Percentiles rank a stretch among this genome's conserved stretches.
Evolutionary conservation across 2,113 vertebrate genomes (phyloP).

Genomic region (Morone saxatilis): DNA sequence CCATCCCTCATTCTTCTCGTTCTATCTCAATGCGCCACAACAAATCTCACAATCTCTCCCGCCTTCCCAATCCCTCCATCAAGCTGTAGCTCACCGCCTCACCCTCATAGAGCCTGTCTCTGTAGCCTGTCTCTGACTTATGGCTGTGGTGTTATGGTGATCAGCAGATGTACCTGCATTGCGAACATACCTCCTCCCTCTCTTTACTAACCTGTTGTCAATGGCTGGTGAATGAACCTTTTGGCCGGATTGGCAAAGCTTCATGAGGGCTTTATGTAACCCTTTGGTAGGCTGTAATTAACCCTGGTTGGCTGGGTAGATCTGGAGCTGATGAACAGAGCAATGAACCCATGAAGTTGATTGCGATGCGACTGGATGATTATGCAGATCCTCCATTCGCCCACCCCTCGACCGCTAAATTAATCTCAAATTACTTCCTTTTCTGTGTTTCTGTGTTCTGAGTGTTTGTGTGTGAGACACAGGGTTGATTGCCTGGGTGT

Average conservation of each 20-base stretch:
- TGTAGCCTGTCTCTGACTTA: slow-evolving; percentile 37
- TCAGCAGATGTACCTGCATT: slow-evolving; percentile 40
- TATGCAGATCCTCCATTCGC: slow-evolving; percentile 32
- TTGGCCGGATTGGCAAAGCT: slow-evolving; percentile 42
- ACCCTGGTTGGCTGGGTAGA: slow-evolving; percentile 59
- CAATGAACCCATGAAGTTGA: slow-evolving; percentile 53
- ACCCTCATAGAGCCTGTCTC: slow-evolving; percentile 35
- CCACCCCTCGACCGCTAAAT: slow-evolving; percentile 31
- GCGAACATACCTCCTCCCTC: slow-evolving; percentile 21
- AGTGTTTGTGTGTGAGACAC: slow-evolving; percentile 16
- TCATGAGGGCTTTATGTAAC: slow-evolving; percentile 30
- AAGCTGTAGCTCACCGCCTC: slow-evolving; percentile 19
- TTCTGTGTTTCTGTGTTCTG: slow-evolving; percentile 4
- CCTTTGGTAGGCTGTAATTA: slow-evolving; percentile 61
- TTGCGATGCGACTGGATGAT: slow-evolving; percentile 53
- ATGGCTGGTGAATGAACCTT: slow-evolving; percentile 27
- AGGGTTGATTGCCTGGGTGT: not conserved
- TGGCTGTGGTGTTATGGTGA: slow-evolving; percentile 62
- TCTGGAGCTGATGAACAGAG: slow-evolving; percentile 43
- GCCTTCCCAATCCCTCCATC: slow-evolving; percentile 15
- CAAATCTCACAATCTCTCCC: slow-evolving; percentile 15
- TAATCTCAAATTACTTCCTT: slow-evolving; percentile 42
- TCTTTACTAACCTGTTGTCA: slow-evolving; percentile 65
- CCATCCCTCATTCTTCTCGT: not conserved
- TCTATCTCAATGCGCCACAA: slow-evolving; percentile 27